phyloP scores from a whole-genome alignment of 2,113 vertebrate genomes.

The Seriola quinqueradiata region DNA sequence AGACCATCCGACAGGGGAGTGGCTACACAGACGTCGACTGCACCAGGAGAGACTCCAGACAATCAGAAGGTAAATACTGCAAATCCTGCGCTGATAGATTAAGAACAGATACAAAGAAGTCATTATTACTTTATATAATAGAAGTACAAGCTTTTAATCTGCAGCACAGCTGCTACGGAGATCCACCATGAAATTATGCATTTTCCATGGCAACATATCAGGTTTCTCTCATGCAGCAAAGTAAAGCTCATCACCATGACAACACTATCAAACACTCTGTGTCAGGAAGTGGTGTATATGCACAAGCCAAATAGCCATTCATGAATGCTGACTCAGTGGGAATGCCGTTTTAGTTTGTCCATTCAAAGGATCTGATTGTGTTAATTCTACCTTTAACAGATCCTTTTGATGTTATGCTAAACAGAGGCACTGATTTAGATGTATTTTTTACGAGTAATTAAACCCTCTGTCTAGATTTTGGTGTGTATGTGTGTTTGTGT shows the following conservation, averaged over 20 bases:
- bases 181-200: constrained; percentile 35
- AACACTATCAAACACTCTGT: constrained; percentile 71
- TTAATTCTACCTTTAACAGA: constrained; percentile 19
- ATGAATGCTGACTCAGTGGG: constrained; percentile 19
- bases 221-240: constrained; percentile 63
- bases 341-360: constrained; percentile 18
- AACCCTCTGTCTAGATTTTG: background rate
- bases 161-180: background rate
- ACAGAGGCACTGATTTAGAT: background rate
- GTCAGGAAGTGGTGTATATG: constrained; percentile 21
- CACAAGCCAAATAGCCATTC: constrained; percentile 27
- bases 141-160: background rate
- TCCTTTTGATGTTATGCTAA: constrained; percentile 8
- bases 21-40: constrained; percentile 84
- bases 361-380: constrained; percentile 16
- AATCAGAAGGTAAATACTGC: constrained; percentile 86
- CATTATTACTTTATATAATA: background rate
- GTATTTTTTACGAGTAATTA: background rate
- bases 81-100: constrained; percentile 7
- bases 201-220: constrained; percentile 61
- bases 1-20: constrained; percentile 87
- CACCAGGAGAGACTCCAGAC: constrained; percentile 84
- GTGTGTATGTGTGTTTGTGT: background rate
- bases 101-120: background rate
- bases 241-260: constrained; percentile 66